Conservation (phyloP, 2,797 vertebrate genomes). For the Pangasius mekongensis region DNA sequence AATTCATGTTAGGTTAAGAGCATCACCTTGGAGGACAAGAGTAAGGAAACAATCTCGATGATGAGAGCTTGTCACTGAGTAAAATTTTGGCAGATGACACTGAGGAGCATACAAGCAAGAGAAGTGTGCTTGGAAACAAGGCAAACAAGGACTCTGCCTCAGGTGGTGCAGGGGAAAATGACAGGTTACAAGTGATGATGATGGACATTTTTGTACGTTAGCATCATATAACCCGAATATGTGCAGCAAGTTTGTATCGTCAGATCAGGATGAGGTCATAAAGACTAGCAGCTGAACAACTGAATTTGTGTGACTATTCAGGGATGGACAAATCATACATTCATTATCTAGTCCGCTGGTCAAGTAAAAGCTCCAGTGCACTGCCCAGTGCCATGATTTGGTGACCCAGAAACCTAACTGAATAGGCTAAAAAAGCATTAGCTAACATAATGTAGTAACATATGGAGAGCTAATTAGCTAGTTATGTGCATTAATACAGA, state of each 20-base stretch:
- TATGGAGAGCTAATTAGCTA: background rate
- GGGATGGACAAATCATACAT: background rate
- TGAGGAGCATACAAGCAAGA: conserved; percentile 37
- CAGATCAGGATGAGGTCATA: background rate
- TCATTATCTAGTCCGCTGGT: background rate
- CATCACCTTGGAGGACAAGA: conserved; percentile 17
- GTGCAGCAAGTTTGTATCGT: background rate
- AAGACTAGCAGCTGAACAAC: background rate
- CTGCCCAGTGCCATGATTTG: background rate
- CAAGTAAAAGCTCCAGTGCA: background rate
- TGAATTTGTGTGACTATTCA: background rate
- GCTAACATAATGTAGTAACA: background rate
- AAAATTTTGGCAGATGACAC: conserved; percentile 25
- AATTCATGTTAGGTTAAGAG: conserved; percentile 33
- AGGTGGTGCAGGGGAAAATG: conserved; percentile 10
- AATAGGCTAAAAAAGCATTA: background rate
- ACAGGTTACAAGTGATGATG: conserved; percentile 14
- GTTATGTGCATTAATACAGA: background rate
- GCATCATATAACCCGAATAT: conserved; percentile 10
- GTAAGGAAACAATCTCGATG: conserved; percentile 38
- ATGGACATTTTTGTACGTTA: conserved; percentile 37
- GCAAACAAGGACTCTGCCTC: conserved; percentile 39
- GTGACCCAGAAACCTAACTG: background rate
- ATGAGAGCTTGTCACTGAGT: conserved; percentile 36
- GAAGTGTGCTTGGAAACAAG: conserved; percentile 23